phyloP scores from a whole-genome alignment of 2,797 vertebrate genomes.

The Hemibagrus guttatus region DNA sequence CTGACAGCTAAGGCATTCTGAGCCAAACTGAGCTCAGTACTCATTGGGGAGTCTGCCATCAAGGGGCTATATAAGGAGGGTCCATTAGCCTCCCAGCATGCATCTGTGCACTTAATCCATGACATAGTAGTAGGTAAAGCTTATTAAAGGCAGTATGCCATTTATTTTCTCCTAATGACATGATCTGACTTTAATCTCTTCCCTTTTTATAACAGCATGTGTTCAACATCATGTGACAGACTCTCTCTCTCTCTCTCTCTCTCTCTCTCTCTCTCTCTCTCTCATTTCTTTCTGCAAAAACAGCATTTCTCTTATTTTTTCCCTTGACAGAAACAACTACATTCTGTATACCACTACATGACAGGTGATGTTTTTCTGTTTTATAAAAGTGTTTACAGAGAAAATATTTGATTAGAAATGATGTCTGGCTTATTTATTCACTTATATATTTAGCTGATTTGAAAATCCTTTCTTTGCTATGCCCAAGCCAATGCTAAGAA shows the following conservation, averaged over 20 bases:
- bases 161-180: conserved; percentile 19
- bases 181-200: conserved; percentile 20
- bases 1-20: neutral
- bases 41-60: neutral
- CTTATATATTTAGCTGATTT: neutral
- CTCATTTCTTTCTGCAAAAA: neutral
- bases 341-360: neutral
- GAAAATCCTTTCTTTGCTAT: neutral
- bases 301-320: neutral
- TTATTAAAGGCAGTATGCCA: conserved; percentile 1
- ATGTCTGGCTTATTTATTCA: neutral
- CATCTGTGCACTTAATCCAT: conserved; percentile 21
- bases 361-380: neutral
- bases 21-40: conserved; percentile 6
- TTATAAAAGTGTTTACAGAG: neutral
- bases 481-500: neutral
- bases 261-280: conserved; percentile 6
- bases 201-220: conserved; percentile 6
- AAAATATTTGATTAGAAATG: neutral
- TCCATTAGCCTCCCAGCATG: conserved; percentile 23
- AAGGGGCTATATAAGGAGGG: neutral
- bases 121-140: conserved; percentile 19
- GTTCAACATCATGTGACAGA: neutral
- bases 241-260: neutral
- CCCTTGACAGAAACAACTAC: neutral